Base-by-base conservation (phyloP, 2,888 invertebrate species). In the Leptopilina syphax region DNA sequence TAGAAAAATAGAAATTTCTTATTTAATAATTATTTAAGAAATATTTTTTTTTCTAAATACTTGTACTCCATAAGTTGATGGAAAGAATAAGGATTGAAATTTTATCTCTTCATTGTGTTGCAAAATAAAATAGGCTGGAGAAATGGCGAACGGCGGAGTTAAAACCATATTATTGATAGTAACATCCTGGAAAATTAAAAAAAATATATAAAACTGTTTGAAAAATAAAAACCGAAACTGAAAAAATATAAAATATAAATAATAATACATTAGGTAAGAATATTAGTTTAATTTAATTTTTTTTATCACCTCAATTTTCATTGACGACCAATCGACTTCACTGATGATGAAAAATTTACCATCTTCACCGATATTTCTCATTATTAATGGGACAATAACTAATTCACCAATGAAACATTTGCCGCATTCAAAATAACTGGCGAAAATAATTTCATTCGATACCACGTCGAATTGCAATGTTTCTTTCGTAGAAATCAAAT, bases 291-390 rank as follows among this genome's bases (percentile, higher is more conserved):
- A 34, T 34, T 34, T 34, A 34, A 34, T 34, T 34, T 4, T 34
- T 34, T 34, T 34, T 34, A 34, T 34, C 34, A 93, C 93, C 81
- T 89, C 84, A 54, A 93, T 86, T 76, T 90, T 84, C 85, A 88
- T 88, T 13, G 86, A 86, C 80, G 86, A 89, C 93, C 93, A 93
- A 82, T 93, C 91, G 6, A 90, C 87, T 86, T 93, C 93, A 41
- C 90, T 91, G 81, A 93, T 89, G 57, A 92, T 85, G 80, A 93
- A 93, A 86, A 93, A 93, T 80, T 85, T 88, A 24, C 92, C 93
- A 9, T 82, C 81, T 2, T 88, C 90, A 1, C 93, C 93, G 41
- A 84, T 68, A 83, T 93, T 93, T 82, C 86, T 88, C 54, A 93
- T 84, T 73, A 88, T 85, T 24, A 91, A 82, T 2, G 86, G 83